Conservation (phyloP, 2,113 vertebrate genomes). For the Apaloderma vittatum region DNA sequence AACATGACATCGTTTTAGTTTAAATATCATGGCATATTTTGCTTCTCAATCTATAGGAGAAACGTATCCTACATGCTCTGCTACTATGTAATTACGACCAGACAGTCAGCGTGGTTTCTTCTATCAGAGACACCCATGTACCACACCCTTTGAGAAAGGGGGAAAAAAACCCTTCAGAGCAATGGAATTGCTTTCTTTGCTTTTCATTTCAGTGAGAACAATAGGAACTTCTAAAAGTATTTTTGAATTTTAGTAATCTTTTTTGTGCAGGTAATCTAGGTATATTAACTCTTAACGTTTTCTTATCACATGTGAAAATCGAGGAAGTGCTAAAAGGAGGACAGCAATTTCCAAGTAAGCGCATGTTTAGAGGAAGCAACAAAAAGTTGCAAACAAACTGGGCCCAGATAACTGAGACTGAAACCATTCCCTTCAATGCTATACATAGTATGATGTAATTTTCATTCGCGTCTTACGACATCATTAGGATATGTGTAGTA, state of each 20-base stretch:
- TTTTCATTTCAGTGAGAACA: background rate
- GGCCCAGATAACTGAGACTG: background rate
- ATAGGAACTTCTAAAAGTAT: background rate
- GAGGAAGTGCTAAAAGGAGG: background rate
- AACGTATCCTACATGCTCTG: background rate
- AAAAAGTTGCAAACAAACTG: background rate
- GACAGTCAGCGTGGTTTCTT: background rate
- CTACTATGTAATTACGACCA: background rate
- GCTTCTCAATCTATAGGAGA: background rate
- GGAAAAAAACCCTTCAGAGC: background rate
- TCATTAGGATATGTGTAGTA: background rate
- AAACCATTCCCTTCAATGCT: background rate
- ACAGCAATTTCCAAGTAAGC: background rate
- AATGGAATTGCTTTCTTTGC: background rate
- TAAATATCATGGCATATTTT: background rate
- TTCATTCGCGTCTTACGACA: background rate
- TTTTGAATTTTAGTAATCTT: background rate
- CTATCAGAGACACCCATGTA: background rate
- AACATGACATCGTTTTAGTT: background rate
- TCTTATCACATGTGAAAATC: background rate
- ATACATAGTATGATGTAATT: background rate
- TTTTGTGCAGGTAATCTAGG: background rate
- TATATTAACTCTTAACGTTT: background rate
- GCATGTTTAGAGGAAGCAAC: fast-evolving
- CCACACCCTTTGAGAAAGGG: background rate